Base-by-base conservation (phyloP, 1,140 invertebrate species). In the Popillia japonica region DNA sequence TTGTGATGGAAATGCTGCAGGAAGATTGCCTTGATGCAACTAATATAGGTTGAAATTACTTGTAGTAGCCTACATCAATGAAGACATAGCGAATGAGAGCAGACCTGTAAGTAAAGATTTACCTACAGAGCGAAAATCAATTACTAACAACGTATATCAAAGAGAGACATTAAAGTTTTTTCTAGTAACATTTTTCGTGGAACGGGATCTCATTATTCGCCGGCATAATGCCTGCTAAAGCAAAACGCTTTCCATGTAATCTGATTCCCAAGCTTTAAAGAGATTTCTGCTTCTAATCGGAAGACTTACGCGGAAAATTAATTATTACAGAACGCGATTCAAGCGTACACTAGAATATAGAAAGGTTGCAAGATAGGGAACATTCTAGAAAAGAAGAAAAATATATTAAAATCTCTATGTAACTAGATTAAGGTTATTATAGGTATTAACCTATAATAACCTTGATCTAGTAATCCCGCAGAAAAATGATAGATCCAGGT, bases 271-370 rank as follows among this genome's bases (percentile, higher is more conserved):
- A 55, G 48, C 48, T 17, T 55, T 55, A 55, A 55, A 55, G 48
- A 55, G 48, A 55, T 55, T 55, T 55, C 48, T 55, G 14, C 14
- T 55, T n/a, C 48, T 55, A 55, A 55, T 55, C 48, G 48, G 14
- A 55, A 55, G 48, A 55, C 48, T 55, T 55, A 55, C 48, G 48
- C 48, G 48, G 48, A 55, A 55, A 55, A 55, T 55, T 55, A 55
- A 55, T 55, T 55, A 55, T 55, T 55, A 55, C 48, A 55, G 17
- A 55, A 55, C 48, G 48, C 48, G 6, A 55, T 55, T 17, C 11
- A 17, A 55, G 14, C 48, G 48, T 34, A 34, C 27, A 34, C 27
- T 34, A 34, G 27, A 34, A 34, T 4, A 34, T 34, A 34, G 27
- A 34, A n/a, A 34, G 27, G 2, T 4, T 34, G 27, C 27, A 34